Conservation (phyloP, 2,888 invertebrate species). For the Torymus aiolomorphi region DNA sequence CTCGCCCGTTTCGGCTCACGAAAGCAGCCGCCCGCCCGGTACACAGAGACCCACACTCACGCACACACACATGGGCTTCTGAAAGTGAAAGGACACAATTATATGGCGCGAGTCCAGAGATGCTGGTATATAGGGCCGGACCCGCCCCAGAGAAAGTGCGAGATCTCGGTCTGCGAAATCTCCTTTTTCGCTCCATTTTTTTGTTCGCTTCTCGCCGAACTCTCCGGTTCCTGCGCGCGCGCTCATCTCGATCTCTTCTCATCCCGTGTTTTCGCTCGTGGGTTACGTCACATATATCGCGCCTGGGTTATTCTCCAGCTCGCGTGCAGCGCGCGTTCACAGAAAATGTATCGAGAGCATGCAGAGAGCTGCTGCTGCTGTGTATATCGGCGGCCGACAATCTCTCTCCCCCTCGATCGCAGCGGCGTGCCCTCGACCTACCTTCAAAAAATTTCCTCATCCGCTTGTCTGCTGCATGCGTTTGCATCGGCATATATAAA, state of each 20-base stretch:
- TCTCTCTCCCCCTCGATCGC: constrained; percentile 30
- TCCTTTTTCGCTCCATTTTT: no score
- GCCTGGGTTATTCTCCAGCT: no score
- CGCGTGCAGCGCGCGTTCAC: no score
- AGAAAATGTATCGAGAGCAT: no score
- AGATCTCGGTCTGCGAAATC: not conserved
- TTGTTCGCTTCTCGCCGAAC: no score
- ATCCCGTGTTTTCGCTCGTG: no score
- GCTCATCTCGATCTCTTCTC: no score
- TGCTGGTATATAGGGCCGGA: not conserved
- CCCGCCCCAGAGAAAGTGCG: constrained; percentile 14
- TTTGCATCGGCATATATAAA: not conserved
- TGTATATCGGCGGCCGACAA: not conserved
- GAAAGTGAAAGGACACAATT: constrained; percentile 43
- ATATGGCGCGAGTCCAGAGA: not conserved
- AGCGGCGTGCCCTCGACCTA: constrained; percentile 54
- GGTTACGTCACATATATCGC: no score
- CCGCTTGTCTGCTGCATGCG: not conserved
- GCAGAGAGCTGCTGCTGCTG: no score
- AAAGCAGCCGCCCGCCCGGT: not conserved
- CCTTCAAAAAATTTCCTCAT: constrained; percentile 50
- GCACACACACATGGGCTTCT: not conserved
- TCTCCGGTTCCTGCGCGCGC: no score
- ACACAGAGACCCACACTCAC: no score
- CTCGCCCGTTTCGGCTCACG: constrained; percentile 7